These are phyloP conservation scores for Archips xylosteana DNA, from an alignment of 2,888 invertebrate genomes.

Conservation along the genomic window DNA sequence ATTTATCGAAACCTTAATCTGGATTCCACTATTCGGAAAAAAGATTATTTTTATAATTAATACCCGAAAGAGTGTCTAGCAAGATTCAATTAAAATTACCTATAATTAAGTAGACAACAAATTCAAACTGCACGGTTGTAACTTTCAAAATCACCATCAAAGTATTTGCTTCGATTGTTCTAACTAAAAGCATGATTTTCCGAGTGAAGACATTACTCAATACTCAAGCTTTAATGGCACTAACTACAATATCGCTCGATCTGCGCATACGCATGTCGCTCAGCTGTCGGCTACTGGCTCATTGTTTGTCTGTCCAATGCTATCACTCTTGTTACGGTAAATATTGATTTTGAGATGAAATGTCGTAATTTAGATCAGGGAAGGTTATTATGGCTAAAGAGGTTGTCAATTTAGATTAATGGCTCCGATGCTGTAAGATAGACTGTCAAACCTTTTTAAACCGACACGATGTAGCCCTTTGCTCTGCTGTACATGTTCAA, in stretches of 20 bases:
- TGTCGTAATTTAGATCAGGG: conserved; percentile 37
- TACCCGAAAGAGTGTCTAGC: too few relatives aligned
- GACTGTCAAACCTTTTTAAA: background rate
- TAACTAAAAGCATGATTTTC: conserved; percentile 28
- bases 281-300: conserved; percentile 41
- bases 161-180: conserved; percentile 10
- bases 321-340: conserved; percentile 31
- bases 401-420: conserved; percentile 39
- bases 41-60: too few relatives aligned
- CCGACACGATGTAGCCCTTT: background rate
- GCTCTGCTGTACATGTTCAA: background rate
- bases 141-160: background rate
- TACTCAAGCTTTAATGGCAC: conserved; percentile 16
- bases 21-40: too few relatives aligned
- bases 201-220: conserved; percentile 40
- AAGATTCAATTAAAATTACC: too few relatives aligned
- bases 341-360: conserved; percentile 41
- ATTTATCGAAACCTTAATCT: too few relatives aligned
- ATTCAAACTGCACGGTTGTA: too few relatives aligned
- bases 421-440: background rate
- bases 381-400: conserved; percentile 33
- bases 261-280: conserved; percentile 30
- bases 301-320: conserved; percentile 40
- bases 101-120: too few relatives aligned
- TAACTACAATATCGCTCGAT: conserved; percentile 33